These are phyloP conservation scores for Macaria notata DNA, from an alignment of 2,888 invertebrate genomes.

Conservation along the genomic window DNA sequence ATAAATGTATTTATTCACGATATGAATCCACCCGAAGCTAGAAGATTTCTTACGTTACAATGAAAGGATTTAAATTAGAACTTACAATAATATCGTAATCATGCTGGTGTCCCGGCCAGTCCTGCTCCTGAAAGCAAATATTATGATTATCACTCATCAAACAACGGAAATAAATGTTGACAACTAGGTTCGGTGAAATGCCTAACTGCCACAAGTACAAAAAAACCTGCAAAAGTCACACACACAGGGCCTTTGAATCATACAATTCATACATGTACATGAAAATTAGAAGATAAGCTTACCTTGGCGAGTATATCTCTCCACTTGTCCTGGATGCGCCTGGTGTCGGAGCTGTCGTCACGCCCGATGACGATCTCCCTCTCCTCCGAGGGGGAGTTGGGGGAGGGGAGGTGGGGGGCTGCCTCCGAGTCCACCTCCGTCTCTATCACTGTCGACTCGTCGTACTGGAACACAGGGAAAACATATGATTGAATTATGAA, in stretches of 20 bases:
- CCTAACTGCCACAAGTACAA: too few species aligned
- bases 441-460: conserved; percentile 86
- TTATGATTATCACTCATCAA: too few species aligned
- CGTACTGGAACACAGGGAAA: conserved; percentile 78
- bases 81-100: conserved; percentile 91
- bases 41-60: too few species aligned
- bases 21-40: too few species aligned
- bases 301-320: conserved; percentile 85
- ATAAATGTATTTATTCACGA: too few species aligned
- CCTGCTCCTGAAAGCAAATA: conserved; percentile 45
- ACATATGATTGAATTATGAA: background rate
- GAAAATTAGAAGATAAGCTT: too few species aligned
- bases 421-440: conserved; percentile 81
- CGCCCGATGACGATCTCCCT: conserved; percentile 85
- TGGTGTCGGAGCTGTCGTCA: conserved; percentile 69
- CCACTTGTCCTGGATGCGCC: conserved; percentile 89
- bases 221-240: too few species aligned
- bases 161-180: too few species aligned
- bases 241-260: too few species aligned
- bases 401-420: conserved; percentile 79
- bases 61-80: conserved; percentile 22
- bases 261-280: too few species aligned
- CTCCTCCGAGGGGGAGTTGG: conserved; percentile 74
- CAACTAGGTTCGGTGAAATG: too few species aligned
- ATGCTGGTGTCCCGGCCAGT: conserved; percentile 72